Conservation (phyloP, 2,113 vertebrate species). For the Coregonus clupeaformis region DNA sequence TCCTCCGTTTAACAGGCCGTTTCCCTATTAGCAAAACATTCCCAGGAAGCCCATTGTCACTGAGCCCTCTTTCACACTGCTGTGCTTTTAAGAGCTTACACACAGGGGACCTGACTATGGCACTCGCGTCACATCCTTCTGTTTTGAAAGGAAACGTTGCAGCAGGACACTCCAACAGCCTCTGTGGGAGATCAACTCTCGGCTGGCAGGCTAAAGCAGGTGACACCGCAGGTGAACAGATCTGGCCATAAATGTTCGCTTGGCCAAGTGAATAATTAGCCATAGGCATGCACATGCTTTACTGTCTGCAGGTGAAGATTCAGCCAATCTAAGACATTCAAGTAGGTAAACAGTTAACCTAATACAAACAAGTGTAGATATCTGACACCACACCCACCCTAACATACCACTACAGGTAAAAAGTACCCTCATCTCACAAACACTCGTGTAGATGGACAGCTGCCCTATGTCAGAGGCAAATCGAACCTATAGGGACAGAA, state of each 20-base stretch:
- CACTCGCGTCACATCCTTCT: conserved; percentile 47
- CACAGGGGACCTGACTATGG: conserved; percentile 39
- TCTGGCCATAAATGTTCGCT: neutral
- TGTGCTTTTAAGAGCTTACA: conserved; percentile 29
- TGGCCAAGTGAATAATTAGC: neutral
- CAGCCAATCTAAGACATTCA: neutral
- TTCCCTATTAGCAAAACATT: conserved; percentile 30
- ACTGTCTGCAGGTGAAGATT: neutral
- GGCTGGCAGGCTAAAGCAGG: conserved; percentile 15
- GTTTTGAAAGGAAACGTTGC: conserved; percentile 56
- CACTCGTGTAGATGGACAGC: neutral
- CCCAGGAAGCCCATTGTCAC: conserved; percentile 51
- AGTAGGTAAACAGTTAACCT: neutral
- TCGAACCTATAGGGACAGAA: neutral
- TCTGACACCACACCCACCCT: neutral
- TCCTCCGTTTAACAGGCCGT: conserved; percentile 17
- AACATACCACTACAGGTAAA: too few species aligned
- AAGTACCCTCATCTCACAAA: neutral
- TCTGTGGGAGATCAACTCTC: neutral
- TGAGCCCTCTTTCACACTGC: conserved; percentile 37
- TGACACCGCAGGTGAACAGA: conserved; percentile 30
- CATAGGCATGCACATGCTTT: neutral
- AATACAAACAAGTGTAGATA: neutral
- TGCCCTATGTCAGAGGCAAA: neutral
- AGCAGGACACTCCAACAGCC: conserved; percentile 33